Base-by-base conservation (phyloP, 2,113 vertebrate genomes). In the Mungos mungo region DNA sequence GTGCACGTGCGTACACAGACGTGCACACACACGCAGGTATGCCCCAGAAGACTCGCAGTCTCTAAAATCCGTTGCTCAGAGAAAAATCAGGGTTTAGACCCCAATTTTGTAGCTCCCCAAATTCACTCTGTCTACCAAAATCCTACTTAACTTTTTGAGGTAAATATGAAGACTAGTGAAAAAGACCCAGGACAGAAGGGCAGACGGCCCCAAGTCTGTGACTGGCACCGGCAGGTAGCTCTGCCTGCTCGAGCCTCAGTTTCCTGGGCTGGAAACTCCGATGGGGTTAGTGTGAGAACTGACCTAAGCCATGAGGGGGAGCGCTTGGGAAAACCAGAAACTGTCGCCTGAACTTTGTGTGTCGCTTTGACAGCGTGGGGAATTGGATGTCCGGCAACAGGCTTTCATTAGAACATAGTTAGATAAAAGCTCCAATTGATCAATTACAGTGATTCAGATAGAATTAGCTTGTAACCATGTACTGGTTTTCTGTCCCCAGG, bases 1-100 rank as follows among this genome's bases (percentile, higher is more conserved):
- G 33, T 9, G 0, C 2, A 1, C 33, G 0, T 25, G 35, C 13
- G 0, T 14, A 66, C 5, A 52, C 14, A 9, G 8, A 50, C 31
- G 27, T 9, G 11, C n/a, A 23, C 72, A 14, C 3, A 0, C 15
- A 29, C 33, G 31, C 13, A 27, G 23, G 16, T 2, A 0, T 7
- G 60, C 54, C 54, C 25, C 14, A 0, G 45, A 81, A 65, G 29
- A 50, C 15, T 54, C 45, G 29, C 65, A 4, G 7, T 45, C 66
- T 50, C 33, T 38, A 33, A 74, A 88, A 76, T 29, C 33, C 35
- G 29, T 21, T 14, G 27, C 15, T 33, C 29, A 52, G 31, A 11
- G 14, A 12, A 3, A 79, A 63, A 33, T 2, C 2, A 68, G 35
- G 0, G 4, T 41, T n/a, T 72, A n/a, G 52, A 2, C 38, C 80